A percentile compares a stretch with the other conserved stretches of the same genome.
phyloP scores from a whole-genome alignment of 2,113 vertebrate genomes.

The Calcarius ornatus region DNA sequence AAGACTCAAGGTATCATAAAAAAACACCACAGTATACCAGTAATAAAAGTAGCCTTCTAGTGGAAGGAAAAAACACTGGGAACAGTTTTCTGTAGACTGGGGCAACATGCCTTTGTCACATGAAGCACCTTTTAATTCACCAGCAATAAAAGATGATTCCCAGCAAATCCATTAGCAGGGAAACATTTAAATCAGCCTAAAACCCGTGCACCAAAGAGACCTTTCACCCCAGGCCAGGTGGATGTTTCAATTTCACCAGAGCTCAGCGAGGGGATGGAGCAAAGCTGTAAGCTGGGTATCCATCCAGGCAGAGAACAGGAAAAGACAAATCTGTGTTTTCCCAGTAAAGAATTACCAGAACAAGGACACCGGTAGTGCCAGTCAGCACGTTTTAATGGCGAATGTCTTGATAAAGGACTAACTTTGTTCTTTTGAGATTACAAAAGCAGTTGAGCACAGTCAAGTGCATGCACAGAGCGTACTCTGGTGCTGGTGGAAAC shows the following conservation, averaged over 20 bases:
- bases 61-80: not conserved
- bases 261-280: not conserved
- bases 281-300: not conserved
- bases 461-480: fast-evolving
- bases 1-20: not conserved
- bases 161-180: not conserved
- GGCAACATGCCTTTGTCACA: fast-evolving
- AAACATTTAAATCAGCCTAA: not conserved
- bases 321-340: not conserved
- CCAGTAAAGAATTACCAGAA: not conserved
- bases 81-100: not conserved
- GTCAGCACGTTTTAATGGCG: not conserved
- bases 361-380: not conserved
- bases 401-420: not conserved
- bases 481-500: not conserved
- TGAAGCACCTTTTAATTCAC: not conserved
- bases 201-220: not conserved
- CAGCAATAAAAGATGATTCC: not conserved
- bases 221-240: not conserved
- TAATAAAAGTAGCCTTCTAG: not conserved
- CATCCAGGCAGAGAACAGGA: not conserved
- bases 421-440: not conserved
- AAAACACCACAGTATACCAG: not conserved
- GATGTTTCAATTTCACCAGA: not conserved
- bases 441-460: not conserved